These are phyloP conservation scores for Tenebrio molitor DNA, from an alignment of 1,140 invertebrate species.

Conservation along the genomic window DNA sequence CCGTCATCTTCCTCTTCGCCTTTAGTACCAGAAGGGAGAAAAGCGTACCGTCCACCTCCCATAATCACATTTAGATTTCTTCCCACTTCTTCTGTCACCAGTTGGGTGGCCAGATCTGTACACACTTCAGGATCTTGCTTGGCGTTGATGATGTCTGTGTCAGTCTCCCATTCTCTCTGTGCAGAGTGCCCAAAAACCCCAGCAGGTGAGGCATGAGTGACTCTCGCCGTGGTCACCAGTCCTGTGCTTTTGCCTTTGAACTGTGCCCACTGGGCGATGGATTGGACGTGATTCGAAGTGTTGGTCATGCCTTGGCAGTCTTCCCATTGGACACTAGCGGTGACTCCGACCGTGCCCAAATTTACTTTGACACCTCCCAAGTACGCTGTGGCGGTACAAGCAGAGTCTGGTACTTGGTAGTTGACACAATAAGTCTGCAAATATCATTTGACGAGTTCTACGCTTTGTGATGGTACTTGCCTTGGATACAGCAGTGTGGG, in stretches of 20 bases:
- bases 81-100: constrained; percentile 77
- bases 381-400: constrained; percentile 81
- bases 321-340: constrained; percentile 72
- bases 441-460: background rate
- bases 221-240: constrained; percentile 83
- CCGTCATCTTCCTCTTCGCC: constrained; percentile 70
- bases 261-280: constrained; percentile 81
- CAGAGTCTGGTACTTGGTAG: constrained; percentile 81
- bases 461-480: constrained; percentile 66
- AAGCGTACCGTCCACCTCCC: constrained; percentile 81
- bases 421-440: constrained; percentile 87
- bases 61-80: constrained; percentile 77
- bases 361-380: constrained; percentile 88
- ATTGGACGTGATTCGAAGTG: constrained; percentile 72
- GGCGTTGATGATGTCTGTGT: constrained; percentile 70
- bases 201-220: constrained; percentile 86
- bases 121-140: constrained; percentile 68
- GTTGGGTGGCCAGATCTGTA: constrained; percentile 82
- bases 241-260: constrained; percentile 80
- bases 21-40: constrained; percentile 73
- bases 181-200: constrained; percentile 85
- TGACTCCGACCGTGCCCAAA: constrained; percentile 81
- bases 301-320: constrained; percentile 73
- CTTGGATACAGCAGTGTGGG: constrained; percentile 79
- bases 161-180: constrained; percentile 83